Evolutionary conservation across 2,113 vertebrate genomes (phyloP).

Genomic region (Myrmophylax atrothorax): DNA sequence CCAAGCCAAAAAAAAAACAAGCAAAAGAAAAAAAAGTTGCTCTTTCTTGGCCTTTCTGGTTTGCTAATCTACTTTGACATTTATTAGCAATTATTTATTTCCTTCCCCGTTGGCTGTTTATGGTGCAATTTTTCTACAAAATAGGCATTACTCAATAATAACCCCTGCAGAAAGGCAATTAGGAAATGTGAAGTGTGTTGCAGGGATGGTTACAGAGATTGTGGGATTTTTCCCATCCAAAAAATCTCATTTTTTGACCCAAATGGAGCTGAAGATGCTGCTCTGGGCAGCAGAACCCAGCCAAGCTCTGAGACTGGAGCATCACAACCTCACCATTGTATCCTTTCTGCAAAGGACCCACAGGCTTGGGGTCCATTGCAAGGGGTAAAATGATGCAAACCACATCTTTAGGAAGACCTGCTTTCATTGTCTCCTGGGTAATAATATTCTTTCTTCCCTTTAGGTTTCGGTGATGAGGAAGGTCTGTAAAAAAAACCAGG

Average conservation of each 20-base stretch:
- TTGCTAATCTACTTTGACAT: slow-evolving; percentile 30
- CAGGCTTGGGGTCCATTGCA: background rate
- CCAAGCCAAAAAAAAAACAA: background rate
- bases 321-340: background rate
- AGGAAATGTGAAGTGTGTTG: background rate
- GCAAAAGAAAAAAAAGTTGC: background rate
- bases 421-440: background rate
- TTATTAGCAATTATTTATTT: slow-evolving; percentile 36
- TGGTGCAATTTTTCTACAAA: slow-evolving; percentile 36
- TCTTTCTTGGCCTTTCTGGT: background rate
- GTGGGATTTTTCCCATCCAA: background rate
- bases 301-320: background rate
- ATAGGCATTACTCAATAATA: slow-evolving; percentile 41
- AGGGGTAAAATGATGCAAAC: background rate
- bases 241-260: background rate
- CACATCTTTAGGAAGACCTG: background rate
- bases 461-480: slow-evolving; percentile 30
- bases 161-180: slow-evolving; percentile 43
- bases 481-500: background rate
- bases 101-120: slow-evolving; percentile 9
- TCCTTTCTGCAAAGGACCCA: background rate
- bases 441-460: background rate
- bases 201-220: background rate
- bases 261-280: background rate
- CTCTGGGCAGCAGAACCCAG: background rate